phyloP scores from a whole-genome alignment of 2,113 vertebrate species.

The Tautogolabrus adspersus region DNA sequence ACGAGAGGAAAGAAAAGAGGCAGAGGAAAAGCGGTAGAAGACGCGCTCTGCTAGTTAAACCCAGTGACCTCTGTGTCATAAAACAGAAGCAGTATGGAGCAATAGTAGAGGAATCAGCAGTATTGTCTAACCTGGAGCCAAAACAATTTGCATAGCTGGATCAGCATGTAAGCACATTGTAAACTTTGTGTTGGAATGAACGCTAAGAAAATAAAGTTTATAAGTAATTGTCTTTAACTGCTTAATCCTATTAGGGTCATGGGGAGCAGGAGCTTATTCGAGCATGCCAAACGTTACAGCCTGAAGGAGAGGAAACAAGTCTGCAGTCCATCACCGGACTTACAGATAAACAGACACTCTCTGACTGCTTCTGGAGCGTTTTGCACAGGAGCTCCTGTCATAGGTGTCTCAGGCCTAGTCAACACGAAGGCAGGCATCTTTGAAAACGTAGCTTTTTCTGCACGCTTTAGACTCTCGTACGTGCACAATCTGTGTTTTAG shows the following conservation, averaged over 20 bases:
- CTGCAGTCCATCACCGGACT: conserved; percentile 25
- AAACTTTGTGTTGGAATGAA: conserved; percentile 43
- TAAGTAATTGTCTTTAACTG: conserved; percentile 53
- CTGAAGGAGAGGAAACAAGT: conserved; percentile 29
- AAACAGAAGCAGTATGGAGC: conserved; percentile 25
- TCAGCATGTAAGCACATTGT: conserved; percentile 21
- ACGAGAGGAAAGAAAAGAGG: conserved; percentile 40
- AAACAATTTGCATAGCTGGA: conserved; percentile 55
- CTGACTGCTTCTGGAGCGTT: neutral
- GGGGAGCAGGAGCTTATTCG: conserved; percentile 37
- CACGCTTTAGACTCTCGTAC: too few relatives aligned
- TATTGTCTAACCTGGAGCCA: conserved; percentile 32
- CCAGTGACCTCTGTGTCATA: conserved; percentile 56
- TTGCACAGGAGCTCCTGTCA: neutral
- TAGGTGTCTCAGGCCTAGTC: neutral
- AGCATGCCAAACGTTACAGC: conserved; percentile 21
- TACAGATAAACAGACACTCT: conserved; percentile 21
- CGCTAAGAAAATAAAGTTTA: conserved; percentile 51
- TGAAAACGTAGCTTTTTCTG: neutral
- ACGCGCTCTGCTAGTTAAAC: conserved; percentile 63
- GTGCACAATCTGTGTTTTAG: too few relatives aligned
- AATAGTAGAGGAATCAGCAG: conserved; percentile 36
- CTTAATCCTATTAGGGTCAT: conserved; percentile 51
- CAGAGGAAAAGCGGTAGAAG: conserved; percentile 28
- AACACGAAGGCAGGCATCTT: too few relatives aligned